Evolutionary conservation across 2,888 invertebrate species (phyloP).

Genomic region (Kryphioiulus occultus): DNA sequence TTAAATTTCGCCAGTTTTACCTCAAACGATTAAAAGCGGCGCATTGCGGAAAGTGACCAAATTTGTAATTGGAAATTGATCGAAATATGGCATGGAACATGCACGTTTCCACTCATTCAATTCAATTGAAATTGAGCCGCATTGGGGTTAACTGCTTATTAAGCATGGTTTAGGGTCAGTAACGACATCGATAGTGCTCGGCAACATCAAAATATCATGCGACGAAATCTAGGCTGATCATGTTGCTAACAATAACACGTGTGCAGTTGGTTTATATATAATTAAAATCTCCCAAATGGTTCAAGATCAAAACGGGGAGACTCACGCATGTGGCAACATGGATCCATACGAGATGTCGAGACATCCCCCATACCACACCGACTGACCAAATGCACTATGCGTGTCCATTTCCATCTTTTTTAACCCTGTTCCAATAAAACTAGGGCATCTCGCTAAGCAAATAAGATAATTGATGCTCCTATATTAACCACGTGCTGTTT

Average conservation of each 20-base stretch:
- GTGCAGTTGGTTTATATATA: background rate
- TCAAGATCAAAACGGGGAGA: background rate
- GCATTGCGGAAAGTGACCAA: background rate
- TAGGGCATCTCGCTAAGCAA: background rate
- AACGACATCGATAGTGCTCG: background rate
- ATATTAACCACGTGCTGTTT: background rate
- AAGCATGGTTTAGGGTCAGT: background rate
- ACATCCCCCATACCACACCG: background rate
- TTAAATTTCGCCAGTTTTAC: too few relatives aligned
- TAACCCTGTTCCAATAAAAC: background rate
- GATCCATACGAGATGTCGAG: background rate
- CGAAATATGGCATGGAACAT: background rate
- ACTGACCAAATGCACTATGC: background rate
- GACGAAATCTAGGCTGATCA: slow-evolving; percentile 20
- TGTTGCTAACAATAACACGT: background rate
- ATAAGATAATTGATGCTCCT: background rate
- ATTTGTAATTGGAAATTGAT: background rate
- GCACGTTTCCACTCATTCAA: background rate
- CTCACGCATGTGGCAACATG: background rate
- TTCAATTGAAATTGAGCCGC: background rate
- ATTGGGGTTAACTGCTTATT: background rate
- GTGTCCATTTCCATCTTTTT: background rate
- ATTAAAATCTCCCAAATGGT: slow-evolving; percentile 23
- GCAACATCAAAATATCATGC: background rate
- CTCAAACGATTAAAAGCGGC: background rate